Base-by-base conservation (phyloP, 2,797 vertebrate genomes). In the Sebastes oblongus region DNA sequence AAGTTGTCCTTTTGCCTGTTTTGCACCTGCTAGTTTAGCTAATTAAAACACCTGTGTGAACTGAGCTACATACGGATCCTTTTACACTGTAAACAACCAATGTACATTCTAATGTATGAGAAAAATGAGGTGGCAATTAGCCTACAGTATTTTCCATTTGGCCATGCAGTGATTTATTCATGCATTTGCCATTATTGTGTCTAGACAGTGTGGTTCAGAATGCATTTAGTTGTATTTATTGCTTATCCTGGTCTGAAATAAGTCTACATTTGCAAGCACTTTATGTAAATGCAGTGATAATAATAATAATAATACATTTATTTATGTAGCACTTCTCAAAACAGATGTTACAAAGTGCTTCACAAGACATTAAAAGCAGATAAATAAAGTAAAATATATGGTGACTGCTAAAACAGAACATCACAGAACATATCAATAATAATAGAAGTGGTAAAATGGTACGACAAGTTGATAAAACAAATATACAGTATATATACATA, bases 221-320 rank as follows among this genome's bases (percentile, higher is more conserved):
- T 82, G 58, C 52, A 80, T 86, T 62, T 52, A 62, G 42, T 36
- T 78, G 9, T 78, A 46, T 84, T 71, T 64, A 79, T 69, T 75
- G 18, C 30, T 29, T n/a, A 60, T 71, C 10, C 58, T 50, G 25
- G 52, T 72, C 46, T 60, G 12, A 65, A 8, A 75, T 30, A 64
- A 69, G 8, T 74, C n/a, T 56, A 24, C 24, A 50, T 77, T 68
- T 76, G 55, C 32, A 58, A 58, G 66, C 46, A 71, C 30, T 66
- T 64, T 9, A 39, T 46, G 4, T 50, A 30, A 80, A 73, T 73
- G 9, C n/a, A 36, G 12, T 34, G 11, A 52, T 39, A 42, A 42
- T 7, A 42, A 42, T 42, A 6, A 16, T 42, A 1, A 42, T 42
- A 42, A 42, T 42, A 42, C 39, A 42, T 42, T 42, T 14, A 42